Evolutionary conservation across 2,797 vertebrate species (phyloP).

Genomic region (Allobates femoralis): DNA sequence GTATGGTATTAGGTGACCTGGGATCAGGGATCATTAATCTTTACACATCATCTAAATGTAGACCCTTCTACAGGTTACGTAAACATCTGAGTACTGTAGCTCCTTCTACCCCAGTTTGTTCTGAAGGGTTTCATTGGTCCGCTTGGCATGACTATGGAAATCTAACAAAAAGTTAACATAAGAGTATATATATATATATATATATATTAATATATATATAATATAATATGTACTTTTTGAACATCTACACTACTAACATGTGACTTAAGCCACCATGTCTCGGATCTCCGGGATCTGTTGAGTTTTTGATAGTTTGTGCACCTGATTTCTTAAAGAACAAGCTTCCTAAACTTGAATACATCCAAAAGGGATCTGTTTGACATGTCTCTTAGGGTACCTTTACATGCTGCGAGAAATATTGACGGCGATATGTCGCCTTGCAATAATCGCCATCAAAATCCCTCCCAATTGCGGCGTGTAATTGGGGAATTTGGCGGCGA

Average conservation of each 20-base stretch:
- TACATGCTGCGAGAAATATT: too few species aligned
- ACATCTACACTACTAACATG: neutral
- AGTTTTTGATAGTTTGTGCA: neutral
- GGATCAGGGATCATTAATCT: neutral
- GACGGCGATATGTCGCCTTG: too few species aligned
- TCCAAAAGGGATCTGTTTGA: neutral
- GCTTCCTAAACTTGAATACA: neutral
- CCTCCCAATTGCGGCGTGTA: too few species aligned
- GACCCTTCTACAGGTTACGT: neutral
- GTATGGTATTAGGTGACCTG: neutral
- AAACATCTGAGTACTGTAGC: neutral
- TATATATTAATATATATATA: too few species aligned
- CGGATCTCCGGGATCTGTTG: neutral
- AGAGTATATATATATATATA: too few species aligned
- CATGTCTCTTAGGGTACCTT: too few species aligned
- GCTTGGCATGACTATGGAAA: neutral
- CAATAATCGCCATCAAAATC: too few species aligned
- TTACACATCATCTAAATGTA: neutral
- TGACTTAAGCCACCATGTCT: neutral
- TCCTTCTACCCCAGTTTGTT: neutral
- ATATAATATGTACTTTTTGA: neutral
- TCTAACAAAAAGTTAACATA: neutral
- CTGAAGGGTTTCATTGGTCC: neutral
- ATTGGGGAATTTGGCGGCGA: too few species aligned
- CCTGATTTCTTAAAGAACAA: neutral